Conservation (phyloP, 2,113 vertebrate genomes). For the Misgurnus mizolepis region DNA sequence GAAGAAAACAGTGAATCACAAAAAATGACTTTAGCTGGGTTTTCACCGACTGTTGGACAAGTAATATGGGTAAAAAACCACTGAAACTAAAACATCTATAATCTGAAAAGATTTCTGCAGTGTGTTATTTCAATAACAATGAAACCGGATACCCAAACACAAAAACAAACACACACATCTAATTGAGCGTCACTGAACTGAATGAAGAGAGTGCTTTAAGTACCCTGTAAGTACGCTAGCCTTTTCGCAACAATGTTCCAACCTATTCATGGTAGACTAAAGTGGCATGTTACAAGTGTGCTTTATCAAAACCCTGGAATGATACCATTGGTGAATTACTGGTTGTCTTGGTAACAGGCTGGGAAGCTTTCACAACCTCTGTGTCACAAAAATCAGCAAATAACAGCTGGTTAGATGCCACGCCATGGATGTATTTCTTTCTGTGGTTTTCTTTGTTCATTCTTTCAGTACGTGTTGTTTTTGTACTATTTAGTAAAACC, state of each 20-base stretch:
- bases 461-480: not conserved
- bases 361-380: slow-evolving; percentile 36
- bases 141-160: not conserved
- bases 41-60: not conserved
- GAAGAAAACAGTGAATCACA: no score
- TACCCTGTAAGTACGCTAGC: not conserved
- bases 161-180: not conserved
- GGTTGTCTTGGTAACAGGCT: slow-evolving; percentile 61
- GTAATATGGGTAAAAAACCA: not conserved
- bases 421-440: not conserved
- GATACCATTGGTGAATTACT: slow-evolving; percentile 55
- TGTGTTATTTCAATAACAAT: not conserved
- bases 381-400: slow-evolving; percentile 30
- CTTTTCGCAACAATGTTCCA: slow-evolving; percentile 14
- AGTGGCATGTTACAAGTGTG: slow-evolving; percentile 22
- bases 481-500: not conserved
- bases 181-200: not conserved
- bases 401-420: slow-evolving; percentile 1
- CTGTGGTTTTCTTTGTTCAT: not conserved
- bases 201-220: slow-evolving; percentile 23
- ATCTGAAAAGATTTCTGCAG: not conserved
- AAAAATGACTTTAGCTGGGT: no score
- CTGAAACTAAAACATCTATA: not conserved
- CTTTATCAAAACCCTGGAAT: slow-evolving; percentile 44
- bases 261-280: slow-evolving; percentile 30